Evolutionary conservation across 2,888 invertebrate genomes (phyloP).

Genomic region (Oxytorus armatus): DNA sequence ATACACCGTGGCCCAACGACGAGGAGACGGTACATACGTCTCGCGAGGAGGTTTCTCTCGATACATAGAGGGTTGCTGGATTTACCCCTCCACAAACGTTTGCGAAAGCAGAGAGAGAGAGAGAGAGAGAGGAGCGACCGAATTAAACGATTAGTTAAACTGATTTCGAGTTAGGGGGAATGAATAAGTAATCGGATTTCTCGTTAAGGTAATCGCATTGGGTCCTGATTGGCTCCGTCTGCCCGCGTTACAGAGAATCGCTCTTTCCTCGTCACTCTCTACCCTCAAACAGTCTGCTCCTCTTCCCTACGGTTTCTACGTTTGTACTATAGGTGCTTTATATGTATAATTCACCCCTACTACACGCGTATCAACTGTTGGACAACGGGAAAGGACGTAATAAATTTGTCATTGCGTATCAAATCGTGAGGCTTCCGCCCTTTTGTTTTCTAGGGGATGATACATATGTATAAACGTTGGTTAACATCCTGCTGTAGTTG

Average conservation of each 20-base stretch:
- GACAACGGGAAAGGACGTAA: conserved; percentile 19
- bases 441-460: background rate
- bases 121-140: conserved; percentile 76
- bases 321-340: conserved; percentile 19
- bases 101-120: conserved; percentile 22
- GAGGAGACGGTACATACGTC: conserved; percentile 42
- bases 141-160: conserved; percentile 85
- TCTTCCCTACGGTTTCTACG: conserved; percentile 41
- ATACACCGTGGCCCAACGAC: conserved; percentile 55
- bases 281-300: conserved; percentile 20
- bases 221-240: conserved; percentile 83
- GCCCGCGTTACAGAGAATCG: conserved; percentile 78
- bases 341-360: background rate
- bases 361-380: background rate
- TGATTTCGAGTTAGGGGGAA: conserved; percentile 85
- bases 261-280: conserved; percentile 56
- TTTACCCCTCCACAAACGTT: conserved; percentile 11
- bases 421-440: background rate
- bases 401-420: background rate
- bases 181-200: conserved; percentile 85
- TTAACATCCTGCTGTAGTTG: conserved; percentile 17
- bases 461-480: conserved; percentile 6
- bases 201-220: conserved; percentile 85
- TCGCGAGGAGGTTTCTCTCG: conserved; percentile 35
- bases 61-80: conserved; percentile 1